Percentiles rank a stretch among this genome's conserved stretches.
Conservation (phyloP, 1,140 invertebrate species). For the Papilio xuthus region DNA sequence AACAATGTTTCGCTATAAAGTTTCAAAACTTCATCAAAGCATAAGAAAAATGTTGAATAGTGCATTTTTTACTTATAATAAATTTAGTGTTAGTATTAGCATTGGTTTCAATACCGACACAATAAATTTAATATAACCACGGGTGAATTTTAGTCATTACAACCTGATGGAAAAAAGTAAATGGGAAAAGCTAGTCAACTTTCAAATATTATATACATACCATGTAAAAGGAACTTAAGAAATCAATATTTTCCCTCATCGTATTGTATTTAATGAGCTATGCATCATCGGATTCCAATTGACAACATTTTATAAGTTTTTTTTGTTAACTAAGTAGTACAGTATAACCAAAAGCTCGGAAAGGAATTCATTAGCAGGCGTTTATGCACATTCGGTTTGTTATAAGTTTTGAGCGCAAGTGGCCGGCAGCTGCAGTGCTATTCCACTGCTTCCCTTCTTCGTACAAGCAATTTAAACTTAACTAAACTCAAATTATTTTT, state of each 20-base stretch:
- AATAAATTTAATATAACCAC: neutral
- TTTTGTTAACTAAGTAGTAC: neutral
- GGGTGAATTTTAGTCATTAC: no score
- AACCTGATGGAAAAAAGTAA: neutral
- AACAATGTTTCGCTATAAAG: conserved; percentile 11
- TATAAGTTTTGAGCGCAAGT: neutral
- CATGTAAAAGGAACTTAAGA: neutral
- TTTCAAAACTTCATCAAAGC: neutral
- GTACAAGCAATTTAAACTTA: conserved; percentile 17
- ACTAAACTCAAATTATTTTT: neutral
- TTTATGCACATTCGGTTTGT: conserved; percentile 17
- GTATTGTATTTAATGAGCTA: neutral
- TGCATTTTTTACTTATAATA: neutral
- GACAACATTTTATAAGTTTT: neutral
- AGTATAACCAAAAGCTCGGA: neutral
- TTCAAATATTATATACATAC: neutral
- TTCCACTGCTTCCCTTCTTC: neutral
- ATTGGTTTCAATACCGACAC: neutral
- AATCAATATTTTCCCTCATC: neutral
- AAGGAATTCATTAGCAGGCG: conserved; percentile 1
- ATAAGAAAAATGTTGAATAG: neutral
- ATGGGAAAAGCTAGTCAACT: neutral
- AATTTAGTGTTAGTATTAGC: neutral
- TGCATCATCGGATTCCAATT: neutral
- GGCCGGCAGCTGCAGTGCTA: neutral